Base-by-base conservation (phyloP, 2,797 vertebrate species). In the Anisognathus igniventris region DNA sequence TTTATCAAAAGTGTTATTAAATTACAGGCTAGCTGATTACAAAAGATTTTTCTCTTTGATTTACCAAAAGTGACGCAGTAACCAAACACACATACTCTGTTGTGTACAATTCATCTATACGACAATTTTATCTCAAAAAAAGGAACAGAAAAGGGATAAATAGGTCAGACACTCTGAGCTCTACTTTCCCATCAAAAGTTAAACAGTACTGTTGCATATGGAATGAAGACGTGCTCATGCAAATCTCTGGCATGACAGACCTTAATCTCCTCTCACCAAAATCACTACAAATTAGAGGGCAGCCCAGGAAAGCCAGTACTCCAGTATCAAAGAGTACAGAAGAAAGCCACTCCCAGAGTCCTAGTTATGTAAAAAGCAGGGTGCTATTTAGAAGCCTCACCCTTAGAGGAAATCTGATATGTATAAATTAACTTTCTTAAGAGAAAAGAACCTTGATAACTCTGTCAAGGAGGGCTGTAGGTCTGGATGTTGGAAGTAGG, bases 401-500 rank as follows among this genome's bases (percentile, higher is more conserved):
- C 30, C 58, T 95, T 86, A 85, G 75, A 73, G 83, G 94, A 95
- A 92, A 95, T 90, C 65, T 93, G 71, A 94, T 74, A 87, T n/a
- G 47, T 88, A 87, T 87, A 96, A 96, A 95, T 95, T 90, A 20
- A 95, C 96, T 95, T 97, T 90, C 82, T 75, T 78, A 73, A 37
- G 51, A 85, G 77, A 61, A 97, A 93, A 93, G 42, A 71, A 94
- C 37, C 33, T 68, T 88, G 83, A 88, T 94, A 90, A 78, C 24
- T 74, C 54, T 88, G 71, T 94, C 83, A 95, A 90, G 78, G 92
- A 94, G 90, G 61, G 40, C 31, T 95, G 54, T 84, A 96, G 96
- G 96, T 97, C 82, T 88, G 45, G 72, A 81, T 93, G n/a, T 78
- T 96, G 82, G 93, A 96, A 97, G 94, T 56, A 93, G 65, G 87